A percentile compares a stretch with the other conserved stretches of the same genome.
Conservation (phyloP, 2,797 vertebrate species). For the Schizothorax lantsangensis region DNA sequence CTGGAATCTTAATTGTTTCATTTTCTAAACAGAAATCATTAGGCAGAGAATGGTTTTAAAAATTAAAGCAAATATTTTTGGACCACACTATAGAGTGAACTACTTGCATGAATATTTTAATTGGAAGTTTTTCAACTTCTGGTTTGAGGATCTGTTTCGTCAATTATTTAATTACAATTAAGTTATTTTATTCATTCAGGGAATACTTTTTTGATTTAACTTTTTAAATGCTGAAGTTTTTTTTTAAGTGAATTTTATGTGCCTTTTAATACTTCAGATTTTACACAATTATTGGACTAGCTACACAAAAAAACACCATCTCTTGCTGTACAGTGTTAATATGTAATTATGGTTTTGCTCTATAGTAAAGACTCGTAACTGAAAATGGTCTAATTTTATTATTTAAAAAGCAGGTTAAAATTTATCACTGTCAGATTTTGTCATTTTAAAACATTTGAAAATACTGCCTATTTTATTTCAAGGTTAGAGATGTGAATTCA, state of each 20-base stretch:
- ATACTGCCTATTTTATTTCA: not conserved
- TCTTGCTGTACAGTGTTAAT: constrained; percentile 67
- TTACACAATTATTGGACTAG: constrained; percentile 62
- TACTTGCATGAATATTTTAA: constrained; percentile 59
- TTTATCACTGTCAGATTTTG: not conserved
- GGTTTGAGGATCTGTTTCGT: constrained; percentile 45
- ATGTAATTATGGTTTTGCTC: constrained; percentile 56
- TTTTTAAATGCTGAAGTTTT: constrained; percentile 55
- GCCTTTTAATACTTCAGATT: constrained; percentile 74
- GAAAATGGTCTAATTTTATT: constrained; percentile 53
- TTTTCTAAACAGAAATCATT: constrained; percentile 25
- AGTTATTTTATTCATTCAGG: constrained; percentile 70
- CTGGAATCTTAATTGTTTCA: constrained; percentile 17
- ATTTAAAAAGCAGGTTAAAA: constrained; percentile 20
- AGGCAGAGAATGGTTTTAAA: constrained; percentile 21
- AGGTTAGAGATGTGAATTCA: not conserved
- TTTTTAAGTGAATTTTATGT: constrained; percentile 65
- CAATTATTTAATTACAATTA: constrained; percentile 39
- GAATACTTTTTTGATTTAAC: constrained; percentile 58
- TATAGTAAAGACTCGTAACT: constrained; percentile 61
- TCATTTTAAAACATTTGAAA: not conserved
- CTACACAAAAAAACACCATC: constrained; percentile 56
- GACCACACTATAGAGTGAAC: constrained; percentile 33
- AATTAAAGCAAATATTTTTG: constrained; percentile 30
- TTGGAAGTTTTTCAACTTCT: constrained; percentile 54